Conservation (phyloP, 2,113 vertebrate species). For the Chionodraco myersi region DNA sequence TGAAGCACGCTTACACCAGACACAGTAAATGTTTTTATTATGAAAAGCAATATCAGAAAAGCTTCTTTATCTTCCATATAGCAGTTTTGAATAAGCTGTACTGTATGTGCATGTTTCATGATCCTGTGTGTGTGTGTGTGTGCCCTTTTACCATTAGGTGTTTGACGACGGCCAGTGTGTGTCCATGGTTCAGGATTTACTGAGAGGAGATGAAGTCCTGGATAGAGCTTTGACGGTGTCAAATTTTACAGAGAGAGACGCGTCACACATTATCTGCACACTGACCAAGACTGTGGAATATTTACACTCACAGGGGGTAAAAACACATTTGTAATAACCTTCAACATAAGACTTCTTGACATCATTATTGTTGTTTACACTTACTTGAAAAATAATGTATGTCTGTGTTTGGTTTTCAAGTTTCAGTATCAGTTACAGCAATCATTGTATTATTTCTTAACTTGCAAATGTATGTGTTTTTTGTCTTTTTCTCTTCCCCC, state of each 20-base stretch:
- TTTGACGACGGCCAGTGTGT: constrained; percentile 92
- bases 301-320: constrained; percentile 94
- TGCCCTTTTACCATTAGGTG: constrained; percentile 83
- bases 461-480: neutral
- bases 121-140: neutral
- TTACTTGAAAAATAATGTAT: neutral
- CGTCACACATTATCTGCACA: constrained; percentile 91
- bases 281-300: constrained; percentile 94
- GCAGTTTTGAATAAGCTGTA: neutral
- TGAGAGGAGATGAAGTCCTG: constrained; percentile 93
- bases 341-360: neutral
- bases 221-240: constrained; percentile 89
- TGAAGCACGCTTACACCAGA: constrained; percentile 26
- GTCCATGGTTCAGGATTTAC: constrained; percentile 93
- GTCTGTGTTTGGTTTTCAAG: neutral
- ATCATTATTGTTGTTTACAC: neutral
- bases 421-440: neutral
- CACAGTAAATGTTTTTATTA: neutral
- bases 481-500: neutral
- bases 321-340: constrained; percentile 23
- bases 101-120: neutral
- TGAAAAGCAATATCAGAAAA: neutral
- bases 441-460: neutral
- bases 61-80: neutral
- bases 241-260: constrained; percentile 92